Evolutionary conservation across 2,888 invertebrate species (phyloP).

Genomic region (Rhamphomyia laevipes): DNA sequence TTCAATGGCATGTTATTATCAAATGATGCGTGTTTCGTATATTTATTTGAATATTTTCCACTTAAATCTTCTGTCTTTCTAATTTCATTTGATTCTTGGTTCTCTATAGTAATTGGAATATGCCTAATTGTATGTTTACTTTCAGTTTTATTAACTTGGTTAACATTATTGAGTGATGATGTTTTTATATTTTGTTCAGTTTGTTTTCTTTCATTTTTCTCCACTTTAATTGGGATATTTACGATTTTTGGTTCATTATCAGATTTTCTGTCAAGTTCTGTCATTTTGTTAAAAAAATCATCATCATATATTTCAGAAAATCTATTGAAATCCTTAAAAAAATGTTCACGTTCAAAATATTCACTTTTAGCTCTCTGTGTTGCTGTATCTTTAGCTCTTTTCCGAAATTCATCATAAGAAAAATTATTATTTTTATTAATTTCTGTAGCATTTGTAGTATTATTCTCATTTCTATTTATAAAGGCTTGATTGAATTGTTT

Average conservation of each 20-base stretch:
- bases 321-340: conserved; percentile 37
- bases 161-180: not conserved
- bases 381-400: conserved; percentile 31
- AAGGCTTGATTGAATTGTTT: conserved; percentile 15
- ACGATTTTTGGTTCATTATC: conserved; percentile 18
- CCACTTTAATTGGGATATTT: conserved; percentile 9
- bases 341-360: conserved; percentile 30
- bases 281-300: conserved; percentile 27
- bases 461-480: conserved; percentile 17
- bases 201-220: conserved; percentile 14
- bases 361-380: conserved; percentile 16
- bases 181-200: conserved; percentile 18
- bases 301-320: conserved; percentile 31
- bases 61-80: too few relatives aligned
- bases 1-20: conserved; percentile 12
- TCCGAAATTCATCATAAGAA: conserved; percentile 33
- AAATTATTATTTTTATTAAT: conserved; percentile 1
- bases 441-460: conserved; percentile 8
- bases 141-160: not conserved
- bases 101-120: conserved; percentile 2
- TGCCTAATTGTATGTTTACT: too few relatives aligned
- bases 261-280: too few relatives aligned
- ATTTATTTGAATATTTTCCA: too few relatives aligned
- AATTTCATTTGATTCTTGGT: too few relatives aligned
- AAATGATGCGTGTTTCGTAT: too few relatives aligned